Evolutionary conservation across 2,888 invertebrate species (phyloP).

Genomic region (Ptilodon capucinus): DNA sequence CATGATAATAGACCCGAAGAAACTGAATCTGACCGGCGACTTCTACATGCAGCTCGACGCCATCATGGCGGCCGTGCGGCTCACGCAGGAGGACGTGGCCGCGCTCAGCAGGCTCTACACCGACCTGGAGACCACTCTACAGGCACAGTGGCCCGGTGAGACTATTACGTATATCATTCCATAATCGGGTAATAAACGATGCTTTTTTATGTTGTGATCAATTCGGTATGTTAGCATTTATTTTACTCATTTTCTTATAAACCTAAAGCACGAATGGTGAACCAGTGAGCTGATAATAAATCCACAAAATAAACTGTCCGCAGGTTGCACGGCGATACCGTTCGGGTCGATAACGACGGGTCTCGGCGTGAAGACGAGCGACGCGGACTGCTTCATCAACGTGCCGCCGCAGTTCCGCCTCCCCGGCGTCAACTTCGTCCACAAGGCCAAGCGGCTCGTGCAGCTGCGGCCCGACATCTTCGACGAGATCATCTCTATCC

Average conservation of each 20-base stretch:
- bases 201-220: too few species aligned
- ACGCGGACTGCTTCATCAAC: constrained; percentile 87
- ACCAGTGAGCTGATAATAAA: too few species aligned
- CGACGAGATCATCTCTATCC: constrained; percentile 83
- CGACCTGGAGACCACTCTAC: constrained; percentile 66
- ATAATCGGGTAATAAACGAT: too few species aligned
- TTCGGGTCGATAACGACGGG: constrained; percentile 91
- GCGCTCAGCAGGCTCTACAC: constrained; percentile 59
- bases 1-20: constrained; percentile 43
- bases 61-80: constrained; percentile 60
- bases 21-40: constrained; percentile 53
- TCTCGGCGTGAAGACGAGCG: constrained; percentile 86
- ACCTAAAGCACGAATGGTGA: too few species aligned
- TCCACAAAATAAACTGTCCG: neutral
- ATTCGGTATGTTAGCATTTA: too few species aligned
- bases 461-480: constrained; percentile 67
- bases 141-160: constrained; percentile 61
- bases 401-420: constrained; percentile 51
- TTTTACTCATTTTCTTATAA: too few species aligned
- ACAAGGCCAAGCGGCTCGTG: constrained; percentile 61
- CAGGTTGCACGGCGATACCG: constrained; percentile 72
- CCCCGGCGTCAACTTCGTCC: constrained; percentile 41
- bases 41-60: constrained; percentile 65
- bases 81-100: constrained; percentile 56
- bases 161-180: too few species aligned